phyloP scores from a whole-genome alignment of 2,888 invertebrate genomes.

The Belgica antarctica region DNA sequence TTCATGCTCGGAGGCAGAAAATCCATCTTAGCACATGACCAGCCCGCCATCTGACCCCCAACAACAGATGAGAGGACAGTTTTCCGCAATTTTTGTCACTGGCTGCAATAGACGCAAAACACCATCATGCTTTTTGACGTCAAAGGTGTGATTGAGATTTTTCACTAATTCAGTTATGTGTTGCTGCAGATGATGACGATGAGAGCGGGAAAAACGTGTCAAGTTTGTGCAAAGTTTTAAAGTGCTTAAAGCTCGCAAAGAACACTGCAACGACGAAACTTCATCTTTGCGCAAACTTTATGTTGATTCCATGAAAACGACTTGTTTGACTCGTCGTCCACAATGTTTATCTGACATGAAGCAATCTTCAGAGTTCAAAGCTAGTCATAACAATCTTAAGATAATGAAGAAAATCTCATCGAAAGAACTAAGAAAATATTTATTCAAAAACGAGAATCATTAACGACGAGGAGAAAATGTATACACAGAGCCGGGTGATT shows the following conservation, averaged over 20 bases:
- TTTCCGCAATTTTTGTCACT: not conserved
- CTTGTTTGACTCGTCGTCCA: too few relatives aligned
- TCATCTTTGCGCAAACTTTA: too few relatives aligned
- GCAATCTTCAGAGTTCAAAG: constrained; percentile 13
- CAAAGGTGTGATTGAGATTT: constrained; percentile 39
- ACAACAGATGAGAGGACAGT: constrained; percentile 16
- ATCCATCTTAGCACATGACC: too few relatives aligned
- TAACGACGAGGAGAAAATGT: constrained; percentile 2
- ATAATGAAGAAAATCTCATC: not conserved
- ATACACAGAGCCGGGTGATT: constrained; percentile 33
- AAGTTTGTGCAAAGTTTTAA: not conserved
- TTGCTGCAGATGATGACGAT: constrained; percentile 1
- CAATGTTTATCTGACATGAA: not conserved
- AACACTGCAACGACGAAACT: not conserved
- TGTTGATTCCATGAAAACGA: too few relatives aligned
- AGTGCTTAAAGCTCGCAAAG: not conserved
- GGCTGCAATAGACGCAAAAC: not conserved
- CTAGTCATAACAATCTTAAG: constrained; percentile 14
- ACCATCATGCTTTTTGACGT: constrained; percentile 24
- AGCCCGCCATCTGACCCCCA: too few relatives aligned
- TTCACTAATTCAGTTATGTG: constrained; percentile 13
- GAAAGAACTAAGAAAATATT: constrained; percentile 23
- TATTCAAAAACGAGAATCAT: constrained; percentile 28
- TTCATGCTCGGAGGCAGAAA: constrained; percentile 9
- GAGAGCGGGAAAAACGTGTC: not conserved